phyloP scores from a whole-genome alignment of 2,113 vertebrate species.

The Athene noctua region DNA sequence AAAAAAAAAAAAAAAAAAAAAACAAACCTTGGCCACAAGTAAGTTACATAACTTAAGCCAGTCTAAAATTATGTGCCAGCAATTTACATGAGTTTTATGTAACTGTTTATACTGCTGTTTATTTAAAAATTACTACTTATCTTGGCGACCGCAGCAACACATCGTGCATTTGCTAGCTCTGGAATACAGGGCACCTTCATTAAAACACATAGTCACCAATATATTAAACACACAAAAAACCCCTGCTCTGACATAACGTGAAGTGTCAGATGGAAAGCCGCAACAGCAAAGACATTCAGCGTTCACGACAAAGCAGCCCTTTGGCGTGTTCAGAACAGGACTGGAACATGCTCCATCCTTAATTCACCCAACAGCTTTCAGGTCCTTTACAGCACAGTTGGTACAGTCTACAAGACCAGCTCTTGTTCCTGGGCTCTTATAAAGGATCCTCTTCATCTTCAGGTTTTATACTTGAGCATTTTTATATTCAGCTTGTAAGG shows the following conservation, averaged over 20 bases:
- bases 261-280: conserved; percentile 68
- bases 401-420: conserved; percentile 54
- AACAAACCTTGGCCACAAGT: conserved; percentile 49
- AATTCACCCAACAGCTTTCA: conserved; percentile 58
- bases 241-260: conserved; percentile 61
- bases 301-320: conserved; percentile 53
- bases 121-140: conserved; percentile 75
- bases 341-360: conserved; percentile 62
- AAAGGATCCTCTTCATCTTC: conserved; percentile 56
- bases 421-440: conserved; percentile 44
- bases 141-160: conserved; percentile 69
- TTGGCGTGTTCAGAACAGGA: conserved; percentile 48
- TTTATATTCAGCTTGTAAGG: not conserved
- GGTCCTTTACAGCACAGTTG: conserved; percentile 28
- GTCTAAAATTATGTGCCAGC: conserved; percentile 70
- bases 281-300: conserved; percentile 64
- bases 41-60: conserved; percentile 69
- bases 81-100: conserved; percentile 74
- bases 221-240: conserved; percentile 62
- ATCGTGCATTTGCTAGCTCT: conserved; percentile 59
- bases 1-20: not conserved
- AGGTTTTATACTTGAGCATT: not conserved
- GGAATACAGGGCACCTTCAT: conserved; percentile 74
- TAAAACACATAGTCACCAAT: conserved; percentile 70
- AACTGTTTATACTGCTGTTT: conserved; percentile 75